Percentiles rank a stretch among this genome's conserved stretches.
Conservation (phyloP, 2,797 vertebrate genomes). For the Petrocephalus schoutedeni region DNA sequence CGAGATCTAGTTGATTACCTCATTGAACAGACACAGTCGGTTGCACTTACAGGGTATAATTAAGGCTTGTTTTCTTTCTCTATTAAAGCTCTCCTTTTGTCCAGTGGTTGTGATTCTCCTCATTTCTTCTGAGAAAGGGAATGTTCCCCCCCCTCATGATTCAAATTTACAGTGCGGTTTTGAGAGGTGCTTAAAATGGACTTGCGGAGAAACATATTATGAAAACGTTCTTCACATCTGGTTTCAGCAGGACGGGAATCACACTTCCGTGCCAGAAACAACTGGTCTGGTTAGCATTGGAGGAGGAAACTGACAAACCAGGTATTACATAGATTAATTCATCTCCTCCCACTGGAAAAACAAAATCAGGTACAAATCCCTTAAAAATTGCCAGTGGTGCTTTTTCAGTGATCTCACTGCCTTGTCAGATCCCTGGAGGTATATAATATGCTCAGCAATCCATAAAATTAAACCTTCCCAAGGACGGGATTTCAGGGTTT, state of each 20-base stretch:
- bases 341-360: neutral
- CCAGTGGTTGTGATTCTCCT: neutral
- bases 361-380: neutral
- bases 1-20: neutral
- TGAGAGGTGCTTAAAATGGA: neutral
- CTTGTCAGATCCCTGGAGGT: neutral
- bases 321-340: neutral
- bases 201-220: neutral
- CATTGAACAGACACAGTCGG: neutral
- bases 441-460: neutral
- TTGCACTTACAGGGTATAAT: neutral
- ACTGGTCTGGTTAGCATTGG: constrained; percentile 12
- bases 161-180: neutral
- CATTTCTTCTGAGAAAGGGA: neutral
- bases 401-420: neutral
- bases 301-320: constrained; percentile 10
- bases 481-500: neutral
- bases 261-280: neutral
- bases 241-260: neutral
- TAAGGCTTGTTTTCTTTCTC: neutral
- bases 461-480: neutral
- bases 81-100: neutral
- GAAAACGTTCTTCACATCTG: constrained; percentile 5
- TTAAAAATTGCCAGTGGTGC: neutral
- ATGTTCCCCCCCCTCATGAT: neutral